Evolutionary conservation across 2,888 invertebrate genomes (phyloP), one percentile per base, ranked within the genome.

Genomic region (Cheilosia scutellata): DNA sequence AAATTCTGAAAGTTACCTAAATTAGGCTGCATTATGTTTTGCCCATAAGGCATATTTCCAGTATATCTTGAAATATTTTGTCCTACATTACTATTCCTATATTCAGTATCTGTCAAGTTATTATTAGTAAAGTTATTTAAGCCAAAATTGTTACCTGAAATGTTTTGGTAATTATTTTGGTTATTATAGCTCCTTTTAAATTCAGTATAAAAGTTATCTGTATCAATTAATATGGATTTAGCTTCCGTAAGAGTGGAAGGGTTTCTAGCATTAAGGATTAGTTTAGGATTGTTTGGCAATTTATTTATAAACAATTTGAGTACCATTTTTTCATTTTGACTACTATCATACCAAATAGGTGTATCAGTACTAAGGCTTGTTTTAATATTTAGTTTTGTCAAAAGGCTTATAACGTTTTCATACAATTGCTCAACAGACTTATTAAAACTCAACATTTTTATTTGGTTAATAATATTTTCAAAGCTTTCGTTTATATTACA

Each of bases 301-400:
- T 75, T 57, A 27, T 65, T 75, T 31, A 75, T 66, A n/a, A 75
- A 58, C 13, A 65, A 16, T 75, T 65, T 75, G 0, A 65, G 33
- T 1, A 33, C 58, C 65, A 75, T 65, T 0, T 13, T 27, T 49
- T 75, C 63, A 58, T 66, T 75, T 75, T 75, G 75, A n/a, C 16
- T 25, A 25, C 31, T 58, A 49, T 65, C 47, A 33, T 49, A 75
- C 75, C 75, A 75, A 20, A 16, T 11, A 31, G 49, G 58, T 20
- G 27, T 49, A n/a, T 65, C 31, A 29, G 47, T 57, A 20, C 20
- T 42, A 49, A 70, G n/a, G 55, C 44, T 33, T 29, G 75, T 42
- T 47, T 75, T 75, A 11, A 75, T 63, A 20, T 57, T 75, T 16
- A 75, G 49, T 37, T 75, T 65, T 25, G 65, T 57, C 33, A 65